These are phyloP conservation scores for Alviniconcha strummeri DNA, from an alignment of 2,888 invertebrate genomes.

Conservation along the genomic window DNA sequence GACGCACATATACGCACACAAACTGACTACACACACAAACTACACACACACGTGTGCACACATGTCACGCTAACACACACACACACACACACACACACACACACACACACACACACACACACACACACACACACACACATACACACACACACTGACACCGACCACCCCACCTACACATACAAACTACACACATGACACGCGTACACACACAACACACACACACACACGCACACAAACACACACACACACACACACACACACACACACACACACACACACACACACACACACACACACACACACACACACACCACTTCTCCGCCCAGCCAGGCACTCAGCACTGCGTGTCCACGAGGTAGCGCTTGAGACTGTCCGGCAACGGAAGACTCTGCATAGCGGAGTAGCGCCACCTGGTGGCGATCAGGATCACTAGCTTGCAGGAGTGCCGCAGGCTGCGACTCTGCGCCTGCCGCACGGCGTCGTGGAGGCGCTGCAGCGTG, in stretches of 20 bases:
- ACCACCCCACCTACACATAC: too few relatives aligned
- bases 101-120: background rate
- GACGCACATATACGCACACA: too few relatives aligned
- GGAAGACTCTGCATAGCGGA: conserved; percentile 1
- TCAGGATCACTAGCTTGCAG: conserved; percentile 16
- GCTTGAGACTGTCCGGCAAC: conserved; percentile 30
- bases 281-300: too few relatives aligned
- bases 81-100: background rate
- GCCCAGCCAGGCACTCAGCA: background rate
- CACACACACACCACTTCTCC: background rate
- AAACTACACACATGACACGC: too few relatives aligned
- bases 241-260: background rate
- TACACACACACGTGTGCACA: too few relatives aligned
- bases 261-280: too few relatives aligned
- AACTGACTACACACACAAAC: too few relatives aligned
- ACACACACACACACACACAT: background rate
- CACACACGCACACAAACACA: background rate
- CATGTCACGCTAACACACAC: too few relatives aligned
- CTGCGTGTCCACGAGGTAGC: conserved; percentile 13
- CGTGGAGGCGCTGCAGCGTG: conserved; percentile 1
- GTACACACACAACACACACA: too few relatives aligned
- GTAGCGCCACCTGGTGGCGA: background rate
- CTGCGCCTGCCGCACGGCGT: conserved; percentile 24
- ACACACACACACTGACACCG: background rate
- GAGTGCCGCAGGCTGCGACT: conserved; percentile 10